Conservation (phyloP, 37 sponge, comb jelly and placozoan genomes). For the Beroe forskalii region DNA sequence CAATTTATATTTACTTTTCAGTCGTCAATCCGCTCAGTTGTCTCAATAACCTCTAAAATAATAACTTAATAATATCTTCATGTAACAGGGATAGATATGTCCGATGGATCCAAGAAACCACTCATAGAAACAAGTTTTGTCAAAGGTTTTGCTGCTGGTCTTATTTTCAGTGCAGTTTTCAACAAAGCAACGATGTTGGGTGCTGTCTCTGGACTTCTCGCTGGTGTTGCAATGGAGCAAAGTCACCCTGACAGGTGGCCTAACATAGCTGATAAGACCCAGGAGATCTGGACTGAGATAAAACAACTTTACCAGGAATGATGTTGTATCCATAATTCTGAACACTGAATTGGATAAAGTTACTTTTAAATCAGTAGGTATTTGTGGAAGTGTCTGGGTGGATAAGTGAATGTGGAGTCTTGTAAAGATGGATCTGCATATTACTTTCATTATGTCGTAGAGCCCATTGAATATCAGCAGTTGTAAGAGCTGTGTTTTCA, state of each 20-base stretch:
- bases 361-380: too few species aligned
- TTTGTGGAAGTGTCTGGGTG: too few species aligned
- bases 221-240: slow-evolving; percentile 10
- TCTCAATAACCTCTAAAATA: too few species aligned
- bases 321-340: too few species aligned
- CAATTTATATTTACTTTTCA: too few species aligned
- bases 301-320: slow-evolving; percentile 18
- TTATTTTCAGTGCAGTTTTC: background rate
- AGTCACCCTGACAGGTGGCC: background rate
- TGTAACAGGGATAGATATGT: slow-evolving; percentile 73
- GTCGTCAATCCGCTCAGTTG: too few species aligned
- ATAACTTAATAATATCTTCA: slow-evolving; percentile 99
- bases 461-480: background rate
- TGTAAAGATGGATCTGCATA: too few species aligned
- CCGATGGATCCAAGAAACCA: slow-evolving; percentile 2
- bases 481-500: background rate
- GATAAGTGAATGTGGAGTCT: too few species aligned
- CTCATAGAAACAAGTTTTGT: background rate
- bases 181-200: slow-evolving; percentile 18
- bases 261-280: background rate
- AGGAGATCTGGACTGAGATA: background rate
- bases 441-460: too few species aligned
- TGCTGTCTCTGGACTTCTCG: background rate
- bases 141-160: slow-evolving; percentile 25
- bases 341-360: too few species aligned